A percentile compares a stretch with the other conserved stretches of the same genome.
Conservation (phyloP, 2,888 invertebrate species). For the Drosophila neoperkinsi region DNA sequence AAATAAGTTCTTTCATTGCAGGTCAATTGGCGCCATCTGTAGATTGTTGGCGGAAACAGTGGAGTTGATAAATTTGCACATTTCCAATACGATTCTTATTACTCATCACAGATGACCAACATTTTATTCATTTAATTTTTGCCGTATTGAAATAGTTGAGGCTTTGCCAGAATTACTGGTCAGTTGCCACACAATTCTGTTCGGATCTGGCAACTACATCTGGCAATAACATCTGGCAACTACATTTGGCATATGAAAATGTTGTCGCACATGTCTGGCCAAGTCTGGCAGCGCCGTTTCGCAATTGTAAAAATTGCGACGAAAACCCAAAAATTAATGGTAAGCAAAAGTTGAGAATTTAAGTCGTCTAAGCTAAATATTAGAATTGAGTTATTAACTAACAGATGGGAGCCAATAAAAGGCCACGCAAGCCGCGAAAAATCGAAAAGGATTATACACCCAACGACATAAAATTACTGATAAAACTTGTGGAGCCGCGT, state of each 20-base stretch:
- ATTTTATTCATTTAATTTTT: background rate
- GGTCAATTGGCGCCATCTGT: slow-evolving; percentile 11
- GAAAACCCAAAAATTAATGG: background rate
- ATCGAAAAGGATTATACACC: slow-evolving; percentile 40
- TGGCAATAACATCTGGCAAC: slow-evolving; percentile 36
- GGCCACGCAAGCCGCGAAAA: slow-evolving; percentile 25
- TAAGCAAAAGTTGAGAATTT: slow-evolving; percentile 1
- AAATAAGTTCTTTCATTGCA: slow-evolving; percentile 15
- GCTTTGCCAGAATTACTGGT: background rate
- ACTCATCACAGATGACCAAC: background rate
- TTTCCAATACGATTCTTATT: background rate
- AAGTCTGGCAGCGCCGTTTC: slow-evolving; percentile 38
- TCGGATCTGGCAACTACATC: background rate
- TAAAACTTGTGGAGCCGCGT: slow-evolving; percentile 33
- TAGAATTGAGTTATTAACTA: background rate
- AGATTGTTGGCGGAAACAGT: background rate
- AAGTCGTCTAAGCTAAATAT: background rate
- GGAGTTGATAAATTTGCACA: background rate
- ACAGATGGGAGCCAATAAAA: slow-evolving; percentile 20
- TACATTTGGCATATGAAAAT: slow-evolving; percentile 24
- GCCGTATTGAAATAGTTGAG: background rate
- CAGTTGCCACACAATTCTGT: slow-evolving; percentile 4
- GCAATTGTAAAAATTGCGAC: slow-evolving; percentile 14
- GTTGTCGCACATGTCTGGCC: background rate
- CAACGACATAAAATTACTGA: slow-evolving; percentile 36